phyloP scores from a whole-genome alignment of 2,888 invertebrate species.

The Eilema depressum region DNA sequence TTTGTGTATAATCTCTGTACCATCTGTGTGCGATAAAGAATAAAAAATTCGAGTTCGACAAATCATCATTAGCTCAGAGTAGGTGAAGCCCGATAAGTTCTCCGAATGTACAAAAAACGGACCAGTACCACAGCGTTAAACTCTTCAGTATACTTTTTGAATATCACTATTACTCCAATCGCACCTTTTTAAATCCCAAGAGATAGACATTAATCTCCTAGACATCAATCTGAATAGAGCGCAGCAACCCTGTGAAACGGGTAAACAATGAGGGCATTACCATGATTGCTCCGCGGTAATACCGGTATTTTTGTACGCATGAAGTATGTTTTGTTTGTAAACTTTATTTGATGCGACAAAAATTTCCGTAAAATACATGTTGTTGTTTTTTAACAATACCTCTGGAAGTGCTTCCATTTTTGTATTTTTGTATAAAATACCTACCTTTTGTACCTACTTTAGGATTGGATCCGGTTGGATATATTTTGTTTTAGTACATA shows the following conservation, averaged over 20 bases:
- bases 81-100: too few relatives aligned
- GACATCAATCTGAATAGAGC: neutral
- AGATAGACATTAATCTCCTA: slow-evolving; percentile 1
- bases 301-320: slow-evolving; percentile 7
- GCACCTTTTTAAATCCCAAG: neutral
- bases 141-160: neutral
- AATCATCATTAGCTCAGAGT: too few relatives aligned
- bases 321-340: slow-evolving; percentile 14
- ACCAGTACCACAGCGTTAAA: neutral
- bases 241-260: neutral
- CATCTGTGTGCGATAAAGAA: too few relatives aligned
- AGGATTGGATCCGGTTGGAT: neutral
- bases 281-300: slow-evolving; percentile 23
- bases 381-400: neutral
- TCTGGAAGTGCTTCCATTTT: neutral
- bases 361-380: neutral
- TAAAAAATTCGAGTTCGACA: too few relatives aligned
- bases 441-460: too few relatives aligned
- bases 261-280: slow-evolving; percentile 26
- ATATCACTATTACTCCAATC: neutral
- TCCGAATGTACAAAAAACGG: too few relatives aligned
- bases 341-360: slow-evolving; percentile 4
- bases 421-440: neutral
- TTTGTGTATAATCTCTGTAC: too few relatives aligned
- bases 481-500: too few relatives aligned